Evolutionary conservation across 2,888 invertebrate species (phyloP), one percentile per base, ranked within the genome.

Genomic region (Andrena marginata): DNA sequence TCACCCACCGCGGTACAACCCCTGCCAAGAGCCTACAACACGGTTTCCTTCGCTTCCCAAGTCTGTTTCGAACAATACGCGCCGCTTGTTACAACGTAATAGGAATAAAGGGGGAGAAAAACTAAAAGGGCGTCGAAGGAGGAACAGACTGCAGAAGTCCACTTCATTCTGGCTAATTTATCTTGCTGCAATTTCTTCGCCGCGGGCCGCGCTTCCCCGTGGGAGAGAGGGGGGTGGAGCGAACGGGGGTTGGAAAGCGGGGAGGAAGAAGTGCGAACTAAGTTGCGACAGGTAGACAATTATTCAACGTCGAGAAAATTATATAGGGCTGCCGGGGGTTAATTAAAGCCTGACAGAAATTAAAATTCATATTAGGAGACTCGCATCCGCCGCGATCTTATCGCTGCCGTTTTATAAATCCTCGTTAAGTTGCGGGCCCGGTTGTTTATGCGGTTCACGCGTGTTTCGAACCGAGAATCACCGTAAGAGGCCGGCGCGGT

Each of bases 1-100:
- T 89, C 89, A 90, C 88, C 91, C 88, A 88, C 87, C 42, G 82
- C 63, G 42, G 92, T 93, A 93, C 91, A 92, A 89, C 87, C 89
- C 83, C 78, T 77, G 87, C 82, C 80, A 89, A 91, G 90, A 92
- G 56, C 68, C n/a, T 26, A n/a, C 29, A 70, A 68, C 51, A 54
- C 60, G 51, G 69, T 85, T 42, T 72, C 73, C 82, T 77, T 76
- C 74, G 68, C 79, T 70, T 75, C 26, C 6, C 5, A 5, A 65
- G 60, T 29, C 70, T 73, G 31, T 59, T 51, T 31, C 68, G 62
- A 60, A 77, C 84, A 77, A 86, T 77, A 10, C 77, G 31, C 67
- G 48, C 26, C 29, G 54, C 23, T 79, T 54, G 79, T 81, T 81
- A 70, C 62, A 72, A 70, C 60, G 60, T 33, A 29, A 74, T 49